A percentile compares a stretch with the other conserved stretches of the same genome.
phyloP scores from a whole-genome alignment of 2,797 vertebrate species.

The Danio choprae region DNA sequence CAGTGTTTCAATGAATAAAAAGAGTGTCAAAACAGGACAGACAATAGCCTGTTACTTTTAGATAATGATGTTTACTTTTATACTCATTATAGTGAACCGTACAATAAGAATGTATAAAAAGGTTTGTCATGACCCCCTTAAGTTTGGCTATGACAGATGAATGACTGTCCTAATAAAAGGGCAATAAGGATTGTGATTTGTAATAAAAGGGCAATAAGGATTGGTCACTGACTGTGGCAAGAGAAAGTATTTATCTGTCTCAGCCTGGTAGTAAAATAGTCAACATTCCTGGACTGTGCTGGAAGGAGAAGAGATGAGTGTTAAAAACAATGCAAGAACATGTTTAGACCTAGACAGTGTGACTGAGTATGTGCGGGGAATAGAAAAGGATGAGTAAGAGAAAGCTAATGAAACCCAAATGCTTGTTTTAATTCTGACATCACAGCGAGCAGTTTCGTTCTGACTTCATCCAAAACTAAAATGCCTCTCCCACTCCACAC shows the following conservation, averaged over 20 bases:
- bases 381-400: slow-evolving; percentile 1
- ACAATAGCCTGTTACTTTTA: too few species aligned
- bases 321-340: slow-evolving; percentile 62
- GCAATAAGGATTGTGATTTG: not conserved
- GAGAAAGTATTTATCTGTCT: not conserved
- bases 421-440: not conserved
- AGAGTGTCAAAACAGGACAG: too few species aligned
- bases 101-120: too few species aligned
- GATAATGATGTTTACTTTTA: too few species aligned
- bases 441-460: not conserved
- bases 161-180: not conserved
- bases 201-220: not conserved
- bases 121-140: too few species aligned
- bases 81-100: too few species aligned
- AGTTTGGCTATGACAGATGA: not conserved
- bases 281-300: slow-evolving; percentile 77
- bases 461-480: not conserved
- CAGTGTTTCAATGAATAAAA: too few species aligned
- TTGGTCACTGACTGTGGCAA: not conserved
- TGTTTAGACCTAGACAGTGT: slow-evolving; percentile 73
- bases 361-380: slow-evolving; percentile 1
- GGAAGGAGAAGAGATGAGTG: slow-evolving; percentile 56
- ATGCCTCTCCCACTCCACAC: not conserved
- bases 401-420: not conserved
- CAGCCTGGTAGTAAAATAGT: slow-evolving; percentile 69